phyloP scores from a whole-genome alignment of 2,113 vertebrate genomes.

The Solenodon paradoxus region DNA sequence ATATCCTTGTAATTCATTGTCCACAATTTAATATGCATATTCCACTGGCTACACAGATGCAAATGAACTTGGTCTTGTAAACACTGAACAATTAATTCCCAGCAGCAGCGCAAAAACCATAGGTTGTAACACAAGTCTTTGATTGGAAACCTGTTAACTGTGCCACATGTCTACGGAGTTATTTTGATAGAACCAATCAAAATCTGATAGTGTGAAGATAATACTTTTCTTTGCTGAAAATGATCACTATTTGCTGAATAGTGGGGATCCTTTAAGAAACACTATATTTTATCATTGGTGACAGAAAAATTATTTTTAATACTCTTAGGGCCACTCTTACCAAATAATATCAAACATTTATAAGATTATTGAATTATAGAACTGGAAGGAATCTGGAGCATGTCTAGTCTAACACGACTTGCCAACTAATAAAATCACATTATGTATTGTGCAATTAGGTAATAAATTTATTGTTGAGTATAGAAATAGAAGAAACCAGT shows the following conservation, averaged over 20 bases:
- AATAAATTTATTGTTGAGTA: neutral
- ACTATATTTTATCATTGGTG: neutral
- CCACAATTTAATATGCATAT: too few relatives aligned
- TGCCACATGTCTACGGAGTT: neutral
- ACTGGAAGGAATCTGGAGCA: neutral
- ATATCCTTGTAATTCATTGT: too few relatives aligned
- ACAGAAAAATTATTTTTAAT: neutral
- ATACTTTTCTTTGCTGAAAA: neutral
- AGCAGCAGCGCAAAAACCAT: neutral
- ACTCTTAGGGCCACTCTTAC: neutral
- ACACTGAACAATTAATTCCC: neutral
- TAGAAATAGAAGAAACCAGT: neutral
- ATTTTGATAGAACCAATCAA: neutral
- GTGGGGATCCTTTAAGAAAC: neutral
- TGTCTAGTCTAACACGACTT: neutral
- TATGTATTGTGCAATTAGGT: neutral
- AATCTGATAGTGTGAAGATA: neutral
- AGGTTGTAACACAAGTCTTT: neutral
- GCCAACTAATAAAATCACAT: neutral
- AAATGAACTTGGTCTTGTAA: neutral
- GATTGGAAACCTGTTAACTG: neutral
- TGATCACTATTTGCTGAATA: constrained; percentile 15
- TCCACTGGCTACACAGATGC: neutral
- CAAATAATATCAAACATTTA: neutral
- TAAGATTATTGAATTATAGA: constrained; percentile 10